Base-by-base conservation (phyloP, 2,113 vertebrate species). In the Perca fluviatilis region DNA sequence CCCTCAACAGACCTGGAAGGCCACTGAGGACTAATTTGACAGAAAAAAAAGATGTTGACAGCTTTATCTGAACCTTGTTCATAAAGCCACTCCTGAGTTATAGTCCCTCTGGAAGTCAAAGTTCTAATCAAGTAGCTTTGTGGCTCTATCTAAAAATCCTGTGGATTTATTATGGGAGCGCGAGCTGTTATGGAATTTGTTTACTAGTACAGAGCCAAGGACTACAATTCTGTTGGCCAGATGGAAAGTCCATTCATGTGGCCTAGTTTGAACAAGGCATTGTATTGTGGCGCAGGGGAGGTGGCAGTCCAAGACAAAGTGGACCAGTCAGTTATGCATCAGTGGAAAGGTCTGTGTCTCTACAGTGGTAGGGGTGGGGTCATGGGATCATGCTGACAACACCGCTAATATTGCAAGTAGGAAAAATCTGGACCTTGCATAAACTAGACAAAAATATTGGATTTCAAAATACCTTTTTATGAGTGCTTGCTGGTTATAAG, bases 231-330 rank as follows among this genome's bases (percentile, higher is more conserved):
- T 63, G 76, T 23, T 74, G 69, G 79, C 47, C 15, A 78, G 83
- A 81, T 88, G 87, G 82, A 84, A 89, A 81, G 84, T 90, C 83
- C 65, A 88, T 89, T 89, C 74, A 83, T 91, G 85, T 92, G 91
- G 89, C 92, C 86, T 77, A 84, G 74, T 91, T 89, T 88, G 79
- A 92, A 93, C 92, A 92, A 92, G 77, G 88, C 84, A 56, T 79
- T 86, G 85, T 87, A 90, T 88, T 94, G 91, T 93, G 70, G 68
- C 0, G 9, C 66, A 77, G 70, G 76, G 86, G 64, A 78, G 86
- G 82, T 64, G 82, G 75, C 72, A 11, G 79, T 77, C 86, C 67
- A 85, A 81, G 80, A 91, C 88, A 89, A 90, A 88, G 78, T 86
- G 77, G 61, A 80, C 72, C 77, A 86, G 87, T 90, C 82, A 88